phyloP scores from a whole-genome alignment of 2,113 vertebrate species.

The Propithecus coquereli region DNA sequence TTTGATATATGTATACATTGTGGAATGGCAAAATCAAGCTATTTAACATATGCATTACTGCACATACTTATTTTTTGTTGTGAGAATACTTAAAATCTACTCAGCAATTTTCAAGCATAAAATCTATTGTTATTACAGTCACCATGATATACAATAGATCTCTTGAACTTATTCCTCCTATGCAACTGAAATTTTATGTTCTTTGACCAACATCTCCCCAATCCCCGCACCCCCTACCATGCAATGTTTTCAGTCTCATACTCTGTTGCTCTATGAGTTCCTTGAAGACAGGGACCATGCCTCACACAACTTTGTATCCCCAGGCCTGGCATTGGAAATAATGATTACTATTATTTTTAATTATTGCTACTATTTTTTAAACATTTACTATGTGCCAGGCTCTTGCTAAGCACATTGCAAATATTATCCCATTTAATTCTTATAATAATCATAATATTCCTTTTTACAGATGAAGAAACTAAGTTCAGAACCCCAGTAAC shows the following conservation, averaged over 20 bases:
- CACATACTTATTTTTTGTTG: neutral
- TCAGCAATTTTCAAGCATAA: neutral
- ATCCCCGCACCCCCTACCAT: neutral
- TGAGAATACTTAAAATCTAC: neutral
- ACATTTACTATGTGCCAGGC: neutral
- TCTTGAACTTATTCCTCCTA: neutral
- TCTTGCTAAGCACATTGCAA: constrained; percentile 33
- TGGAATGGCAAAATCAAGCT: neutral
- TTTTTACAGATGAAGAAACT: constrained; percentile 23
- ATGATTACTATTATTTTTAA: constrained; percentile 17
- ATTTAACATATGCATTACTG: neutral
- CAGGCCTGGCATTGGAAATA: neutral
- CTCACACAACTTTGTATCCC: neutral
- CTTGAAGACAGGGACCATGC: neutral
- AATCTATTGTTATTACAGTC: neutral
- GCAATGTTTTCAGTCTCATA: neutral
- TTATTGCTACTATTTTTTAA: neutral
- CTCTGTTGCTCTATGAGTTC: neutral
- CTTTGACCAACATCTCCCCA: neutral
- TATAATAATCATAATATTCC: constrained; percentile 7
- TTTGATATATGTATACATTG: neutral
- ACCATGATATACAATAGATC: neutral
- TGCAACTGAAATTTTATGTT: neutral
- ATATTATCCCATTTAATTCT: constrained; percentile 27
- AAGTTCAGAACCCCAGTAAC: neutral